These are phyloP conservation scores for Probosciger aterrimus DNA, from an alignment of 2,113 vertebrate species.

Conservation along the genomic window DNA sequence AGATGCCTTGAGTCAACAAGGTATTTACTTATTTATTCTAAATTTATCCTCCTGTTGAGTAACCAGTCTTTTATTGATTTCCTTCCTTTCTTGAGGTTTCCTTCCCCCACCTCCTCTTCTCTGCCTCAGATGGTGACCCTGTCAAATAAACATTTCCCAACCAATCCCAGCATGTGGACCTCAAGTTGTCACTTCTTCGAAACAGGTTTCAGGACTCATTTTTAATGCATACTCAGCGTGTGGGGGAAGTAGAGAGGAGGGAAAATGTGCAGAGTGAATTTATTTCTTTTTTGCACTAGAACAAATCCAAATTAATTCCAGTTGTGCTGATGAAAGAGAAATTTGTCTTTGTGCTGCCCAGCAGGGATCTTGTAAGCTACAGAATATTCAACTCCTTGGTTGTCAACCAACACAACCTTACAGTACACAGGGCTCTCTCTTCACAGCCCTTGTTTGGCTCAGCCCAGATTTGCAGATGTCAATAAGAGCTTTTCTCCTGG, in stretches of 20 bases:
- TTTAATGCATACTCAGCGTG: not conserved
- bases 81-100: not conserved
- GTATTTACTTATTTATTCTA: not conserved
- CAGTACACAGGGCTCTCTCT: not conserved
- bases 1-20: not conserved
- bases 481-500: not conserved
- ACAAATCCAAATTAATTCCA: conserved; percentile 8
- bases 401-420: not conserved
- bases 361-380: not conserved
- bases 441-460: not conserved
- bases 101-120: not conserved
- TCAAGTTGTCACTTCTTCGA: not conserved
- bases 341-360: not conserved
- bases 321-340: not conserved
- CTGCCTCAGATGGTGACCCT: not conserved
- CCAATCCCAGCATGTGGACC: not conserved
- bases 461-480: not conserved
- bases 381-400: not conserved
- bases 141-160: not conserved
- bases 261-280: not conserved
- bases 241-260: not conserved
- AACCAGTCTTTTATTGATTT: not conserved
- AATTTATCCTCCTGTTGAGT: not conserved
- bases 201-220: not conserved
- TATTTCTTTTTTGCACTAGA: not conserved